phyloP scores from a whole-genome alignment of 35 echinoderm and acorn worm genomes.

The Anneissia japonica region DNA sequence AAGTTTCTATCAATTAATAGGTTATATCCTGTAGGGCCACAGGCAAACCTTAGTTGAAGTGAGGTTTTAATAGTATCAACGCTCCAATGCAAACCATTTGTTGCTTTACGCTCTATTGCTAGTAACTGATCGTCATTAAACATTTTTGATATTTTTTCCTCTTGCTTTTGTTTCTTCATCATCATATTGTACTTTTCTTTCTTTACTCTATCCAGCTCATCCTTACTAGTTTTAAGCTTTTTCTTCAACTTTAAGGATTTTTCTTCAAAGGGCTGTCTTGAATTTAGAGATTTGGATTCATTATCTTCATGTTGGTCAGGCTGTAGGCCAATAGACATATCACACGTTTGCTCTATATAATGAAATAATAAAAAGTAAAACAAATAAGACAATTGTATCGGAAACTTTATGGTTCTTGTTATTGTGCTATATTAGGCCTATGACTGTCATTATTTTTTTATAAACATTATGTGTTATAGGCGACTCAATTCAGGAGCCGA shows the following conservation, averaged over 20 bases:
- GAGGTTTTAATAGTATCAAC: constrained; percentile 42
- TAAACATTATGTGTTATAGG: too few species aligned
- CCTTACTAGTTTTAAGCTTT: not conserved
- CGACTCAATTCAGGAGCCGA: too few species aligned
- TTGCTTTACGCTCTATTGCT: not conserved
- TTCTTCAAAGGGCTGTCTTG: too few species aligned
- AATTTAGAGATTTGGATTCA: too few species aligned
- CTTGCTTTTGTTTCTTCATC: not conserved
- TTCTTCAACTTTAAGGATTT: not conserved
- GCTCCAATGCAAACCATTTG: constrained; percentile 31
- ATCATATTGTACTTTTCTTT: constrained; percentile 10
- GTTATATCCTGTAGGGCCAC: constrained; percentile 53
- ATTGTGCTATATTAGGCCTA: too few species aligned
- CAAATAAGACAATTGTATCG: too few species aligned
- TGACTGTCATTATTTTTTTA: too few species aligned
- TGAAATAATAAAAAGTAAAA: too few species aligned
- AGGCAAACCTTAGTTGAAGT: constrained; percentile 38
- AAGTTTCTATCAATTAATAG: constrained; percentile 23
- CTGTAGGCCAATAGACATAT: too few species aligned
- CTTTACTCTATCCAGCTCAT: not conserved
- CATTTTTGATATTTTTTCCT: constrained; percentile 1
- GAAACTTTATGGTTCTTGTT: too few species aligned
- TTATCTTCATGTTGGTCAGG: too few species aligned
- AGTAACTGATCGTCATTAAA: not conserved
- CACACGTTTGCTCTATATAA: too few species aligned